Evolutionary conservation across 2,113 vertebrate species (phyloP).

Genomic region (Fulmarus glacialis): DNA sequence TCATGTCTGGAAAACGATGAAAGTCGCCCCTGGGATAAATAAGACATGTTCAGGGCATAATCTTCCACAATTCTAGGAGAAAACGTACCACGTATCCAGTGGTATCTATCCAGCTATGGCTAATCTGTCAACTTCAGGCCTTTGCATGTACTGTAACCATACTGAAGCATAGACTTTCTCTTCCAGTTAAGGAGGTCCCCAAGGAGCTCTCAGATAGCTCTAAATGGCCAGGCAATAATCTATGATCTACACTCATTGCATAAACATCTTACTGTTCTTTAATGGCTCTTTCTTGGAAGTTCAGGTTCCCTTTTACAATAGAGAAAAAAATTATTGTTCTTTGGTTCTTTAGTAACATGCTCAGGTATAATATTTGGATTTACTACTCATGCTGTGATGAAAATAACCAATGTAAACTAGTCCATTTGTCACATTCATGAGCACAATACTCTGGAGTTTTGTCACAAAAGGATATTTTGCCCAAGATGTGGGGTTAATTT

Average conservation of each 20-base stretch:
- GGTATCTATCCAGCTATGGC: neutral
- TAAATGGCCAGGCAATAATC: neutral
- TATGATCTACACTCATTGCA: neutral
- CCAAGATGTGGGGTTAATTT: neutral
- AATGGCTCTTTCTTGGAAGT: neutral
- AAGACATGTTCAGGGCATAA: neutral
- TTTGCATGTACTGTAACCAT: neutral
- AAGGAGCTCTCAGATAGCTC: neutral
- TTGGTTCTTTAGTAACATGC: neutral
- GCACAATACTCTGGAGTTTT: neutral
- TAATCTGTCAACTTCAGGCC: neutral
- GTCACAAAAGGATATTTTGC: neutral
- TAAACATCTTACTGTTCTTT: neutral
- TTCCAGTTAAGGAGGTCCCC: neutral
- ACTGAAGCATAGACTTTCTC: neutral
- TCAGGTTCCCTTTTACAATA: neutral
- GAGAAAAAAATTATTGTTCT: neutral
- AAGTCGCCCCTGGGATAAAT: neutral
- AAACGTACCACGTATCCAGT: neutral
- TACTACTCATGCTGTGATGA: neutral
- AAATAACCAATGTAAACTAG: neutral
- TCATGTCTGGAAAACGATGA: neutral
- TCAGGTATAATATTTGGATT: neutral
- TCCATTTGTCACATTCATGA: neutral
- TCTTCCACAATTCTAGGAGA: neutral